Evolutionary conservation across 2,888 invertebrate species (phyloP).

Genomic region (Drosophila lacicola): DNA sequence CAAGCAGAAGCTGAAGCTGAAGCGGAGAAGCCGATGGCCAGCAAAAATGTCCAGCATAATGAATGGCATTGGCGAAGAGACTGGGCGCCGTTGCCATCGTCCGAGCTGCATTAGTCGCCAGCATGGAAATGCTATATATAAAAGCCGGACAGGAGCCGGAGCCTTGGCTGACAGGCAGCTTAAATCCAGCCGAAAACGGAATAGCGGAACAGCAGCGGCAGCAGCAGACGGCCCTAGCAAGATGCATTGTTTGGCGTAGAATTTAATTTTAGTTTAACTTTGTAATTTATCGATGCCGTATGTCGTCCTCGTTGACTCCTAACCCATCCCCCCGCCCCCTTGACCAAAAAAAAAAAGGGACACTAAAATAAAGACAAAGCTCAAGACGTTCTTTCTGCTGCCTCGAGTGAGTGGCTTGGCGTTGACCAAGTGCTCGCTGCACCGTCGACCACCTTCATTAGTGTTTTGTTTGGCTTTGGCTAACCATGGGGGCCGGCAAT

Average conservation of each 20-base stretch:
- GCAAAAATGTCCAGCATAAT: conserved; percentile 71
- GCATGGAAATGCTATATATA: conserved; percentile 77
- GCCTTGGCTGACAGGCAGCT: conserved; percentile 77
- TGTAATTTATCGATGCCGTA: conserved; percentile 81
- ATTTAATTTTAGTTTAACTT: conserved; percentile 81
- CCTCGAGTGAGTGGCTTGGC: conserved; percentile 37
- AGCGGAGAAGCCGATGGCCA: conserved; percentile 53
- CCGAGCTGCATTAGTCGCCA: conserved; percentile 79
- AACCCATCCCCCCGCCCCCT: not conserved
- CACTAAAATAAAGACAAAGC: conserved; percentile 46
- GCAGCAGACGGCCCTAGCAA: conserved; percentile 50
- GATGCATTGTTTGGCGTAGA: conserved; percentile 81
- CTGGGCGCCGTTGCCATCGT: conserved; percentile 68
- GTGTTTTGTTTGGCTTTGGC: conserved; percentile 76
- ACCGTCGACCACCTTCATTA: conserved; percentile 76
- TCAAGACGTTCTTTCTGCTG: conserved; percentile 43
- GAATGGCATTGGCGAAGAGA: conserved; percentile 79
- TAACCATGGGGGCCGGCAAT: conserved; percentile 58
- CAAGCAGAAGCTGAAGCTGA: conserved; percentile 17
- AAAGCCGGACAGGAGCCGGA: conserved; percentile 61
- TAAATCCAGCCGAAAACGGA: conserved; percentile 78
- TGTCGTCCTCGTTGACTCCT: conserved; percentile 63
- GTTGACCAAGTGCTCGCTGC: conserved; percentile 46
- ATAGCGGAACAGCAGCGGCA: conserved; percentile 37
- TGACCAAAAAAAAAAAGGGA: conserved; percentile 10